Conservation (phyloP, 2,888 invertebrate genomes). For the Oligia latruncula region DNA sequence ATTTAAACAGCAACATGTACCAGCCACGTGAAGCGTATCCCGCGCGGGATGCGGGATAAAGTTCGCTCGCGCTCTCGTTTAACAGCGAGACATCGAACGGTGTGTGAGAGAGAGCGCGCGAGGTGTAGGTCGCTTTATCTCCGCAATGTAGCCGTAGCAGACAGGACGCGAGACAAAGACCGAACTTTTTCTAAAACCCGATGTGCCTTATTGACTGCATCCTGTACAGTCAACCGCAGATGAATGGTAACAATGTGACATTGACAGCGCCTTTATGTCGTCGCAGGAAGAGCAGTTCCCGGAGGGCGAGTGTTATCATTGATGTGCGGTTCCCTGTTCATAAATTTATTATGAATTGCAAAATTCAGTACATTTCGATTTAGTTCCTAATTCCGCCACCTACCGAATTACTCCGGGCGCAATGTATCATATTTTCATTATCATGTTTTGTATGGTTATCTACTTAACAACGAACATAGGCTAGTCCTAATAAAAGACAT, state of each 20-base stretch:
- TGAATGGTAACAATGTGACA: neutral
- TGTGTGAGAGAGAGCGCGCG: too few species aligned
- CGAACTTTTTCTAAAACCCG: neutral
- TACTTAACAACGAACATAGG: neutral
- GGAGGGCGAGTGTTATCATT: neutral
- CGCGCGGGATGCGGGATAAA: neutral
- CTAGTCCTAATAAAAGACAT: neutral
- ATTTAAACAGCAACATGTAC: neutral
- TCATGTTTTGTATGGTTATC: neutral
- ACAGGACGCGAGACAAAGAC: neutral
- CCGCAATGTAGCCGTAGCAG: too few species aligned
- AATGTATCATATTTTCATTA: neutral
- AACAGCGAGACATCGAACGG: too few species aligned
- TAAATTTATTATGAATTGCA: neutral
- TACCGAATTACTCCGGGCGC: neutral
- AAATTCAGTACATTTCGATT: conserved; percentile 13
- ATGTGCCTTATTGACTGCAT: neutral
- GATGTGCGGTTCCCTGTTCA: neutral
- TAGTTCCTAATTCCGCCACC: conserved; percentile 20
- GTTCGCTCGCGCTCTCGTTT: too few species aligned
- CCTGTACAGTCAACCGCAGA: neutral
- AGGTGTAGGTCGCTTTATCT: too few species aligned
- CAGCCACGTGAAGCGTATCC: neutral
- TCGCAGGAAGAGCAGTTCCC: neutral
- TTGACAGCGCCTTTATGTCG: neutral